These are phyloP conservation scores for Noctilio leporinus DNA, from an alignment of 2,113 vertebrate species.

Conservation along the genomic window DNA sequence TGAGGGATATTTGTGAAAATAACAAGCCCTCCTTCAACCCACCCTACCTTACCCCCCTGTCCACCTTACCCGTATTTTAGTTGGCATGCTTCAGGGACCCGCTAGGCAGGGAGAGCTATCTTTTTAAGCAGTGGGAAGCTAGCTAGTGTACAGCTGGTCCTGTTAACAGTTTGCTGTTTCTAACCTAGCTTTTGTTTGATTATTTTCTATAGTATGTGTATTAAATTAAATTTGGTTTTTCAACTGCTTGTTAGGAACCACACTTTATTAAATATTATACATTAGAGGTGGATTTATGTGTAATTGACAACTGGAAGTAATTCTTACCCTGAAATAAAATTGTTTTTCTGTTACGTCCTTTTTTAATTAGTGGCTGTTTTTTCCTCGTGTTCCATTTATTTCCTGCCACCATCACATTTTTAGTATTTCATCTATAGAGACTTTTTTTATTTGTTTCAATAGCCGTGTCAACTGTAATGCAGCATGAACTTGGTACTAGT, in stretches of 20 bases:
- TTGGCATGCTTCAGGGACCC: background rate
- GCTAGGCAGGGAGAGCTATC: background rate
- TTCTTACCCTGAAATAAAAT: constrained; percentile 1
- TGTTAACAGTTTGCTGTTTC: background rate
- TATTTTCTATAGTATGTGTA: background rate
- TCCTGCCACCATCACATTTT: background rate
- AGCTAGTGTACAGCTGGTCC: background rate
- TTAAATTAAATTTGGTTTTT: constrained; percentile 22
- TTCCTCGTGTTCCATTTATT: background rate
- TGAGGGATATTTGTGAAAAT: background rate
- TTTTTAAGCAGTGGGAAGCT: background rate
- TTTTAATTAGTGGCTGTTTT: background rate
- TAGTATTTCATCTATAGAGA: background rate
- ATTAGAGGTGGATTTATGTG: background rate
- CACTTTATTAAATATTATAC: background rate
- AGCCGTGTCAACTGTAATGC: background rate
- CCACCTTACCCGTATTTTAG: background rate
- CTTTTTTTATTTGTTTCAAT: background rate
- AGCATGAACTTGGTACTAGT: background rate
- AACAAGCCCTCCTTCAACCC: background rate
- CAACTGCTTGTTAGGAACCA: background rate
- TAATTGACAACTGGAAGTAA: background rate
- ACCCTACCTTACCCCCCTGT: too few relatives aligned
- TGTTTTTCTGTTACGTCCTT: background rate
- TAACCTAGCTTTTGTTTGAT: constrained; percentile 1